Conservation (phyloP, 2,888 invertebrate genomes). For the Microchrysa polita region DNA sequence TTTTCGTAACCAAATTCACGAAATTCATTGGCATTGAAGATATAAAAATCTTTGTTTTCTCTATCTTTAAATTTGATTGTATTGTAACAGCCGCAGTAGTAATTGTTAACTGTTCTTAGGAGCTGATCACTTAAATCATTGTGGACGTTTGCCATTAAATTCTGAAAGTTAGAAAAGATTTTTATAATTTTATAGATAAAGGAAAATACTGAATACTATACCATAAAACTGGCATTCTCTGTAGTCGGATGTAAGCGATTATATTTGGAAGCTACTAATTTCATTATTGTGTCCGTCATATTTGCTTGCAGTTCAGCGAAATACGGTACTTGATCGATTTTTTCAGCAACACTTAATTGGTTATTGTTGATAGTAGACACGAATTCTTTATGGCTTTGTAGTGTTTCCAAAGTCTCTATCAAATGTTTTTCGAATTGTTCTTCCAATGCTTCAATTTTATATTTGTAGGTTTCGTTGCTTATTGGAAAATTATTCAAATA, state of each 20-base stretch:
- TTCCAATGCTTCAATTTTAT: conserved; percentile 16
- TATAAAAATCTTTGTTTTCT: neutral
- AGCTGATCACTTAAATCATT: conserved; percentile 39
- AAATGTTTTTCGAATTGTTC: conserved; percentile 44
- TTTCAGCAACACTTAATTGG: neutral
- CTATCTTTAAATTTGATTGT: neutral
- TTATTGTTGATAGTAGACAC: neutral
- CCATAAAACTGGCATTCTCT: conserved; percentile 38
- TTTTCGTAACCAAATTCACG: conserved; percentile 11
- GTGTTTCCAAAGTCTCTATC: conserved; percentile 16
- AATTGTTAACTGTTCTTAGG: conserved; percentile 28
- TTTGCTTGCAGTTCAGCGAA: conserved; percentile 36
- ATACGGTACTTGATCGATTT: conserved; percentile 19
- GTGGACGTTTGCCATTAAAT: conserved; percentile 40
- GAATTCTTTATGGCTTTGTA: conserved; percentile 1
- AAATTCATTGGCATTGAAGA: conserved; percentile 41
- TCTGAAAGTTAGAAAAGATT: conserved; percentile 35
- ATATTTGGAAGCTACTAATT: conserved; percentile 41
- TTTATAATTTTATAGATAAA: too few relatives aligned
- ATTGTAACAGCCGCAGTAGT: conserved; percentile 27
- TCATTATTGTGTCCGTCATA: conserved; percentile 41
- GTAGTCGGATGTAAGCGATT: conserved; percentile 24
- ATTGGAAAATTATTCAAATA: too few relatives aligned
- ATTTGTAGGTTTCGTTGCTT: too few relatives aligned
- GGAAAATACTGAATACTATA: too few relatives aligned